Evolutionary conservation across 2,113 vertebrate genomes (phyloP).

Genomic region (Loxodonta africana): DNA sequence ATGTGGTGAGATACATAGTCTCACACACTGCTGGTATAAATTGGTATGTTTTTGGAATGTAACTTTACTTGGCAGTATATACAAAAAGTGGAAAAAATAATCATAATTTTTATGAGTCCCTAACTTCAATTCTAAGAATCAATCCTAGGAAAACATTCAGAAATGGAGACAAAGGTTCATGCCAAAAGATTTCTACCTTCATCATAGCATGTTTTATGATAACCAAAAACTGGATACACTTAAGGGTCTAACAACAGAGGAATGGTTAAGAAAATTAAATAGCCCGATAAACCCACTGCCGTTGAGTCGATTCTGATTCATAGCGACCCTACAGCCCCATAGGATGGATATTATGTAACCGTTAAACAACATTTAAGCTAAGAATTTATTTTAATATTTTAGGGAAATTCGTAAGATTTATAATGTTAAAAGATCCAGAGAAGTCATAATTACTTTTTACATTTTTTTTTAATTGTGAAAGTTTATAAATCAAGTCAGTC

Average conservation of each 20-base stretch:
- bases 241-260: background rate
- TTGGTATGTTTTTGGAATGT: background rate
- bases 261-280: conserved; percentile 63
- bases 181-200: conserved; percentile 10
- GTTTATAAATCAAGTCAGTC: no score
- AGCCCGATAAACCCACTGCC: background rate
- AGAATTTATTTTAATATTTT: conserved; percentile 21
- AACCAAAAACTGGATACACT: background rate
- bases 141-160: conserved; percentile 2
- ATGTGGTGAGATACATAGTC: background rate
- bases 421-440: conserved; percentile 28
- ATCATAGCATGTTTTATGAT: background rate
- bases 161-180: conserved; percentile 35
- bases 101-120: background rate
- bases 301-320: no score
- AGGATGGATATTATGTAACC: background rate
- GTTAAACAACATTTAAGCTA: background rate
- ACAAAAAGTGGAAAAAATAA: conserved; percentile 23
- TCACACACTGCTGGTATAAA: background rate
- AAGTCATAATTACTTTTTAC: background rate
- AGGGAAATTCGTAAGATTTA: conserved; percentile 36
- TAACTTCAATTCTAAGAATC: background rate
- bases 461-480: background rate
- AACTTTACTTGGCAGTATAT: background rate
- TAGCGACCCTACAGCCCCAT: background rate